Base-by-base conservation (phyloP, 2,888 invertebrate genomes). In the Pseudanteris insignis region DNA sequence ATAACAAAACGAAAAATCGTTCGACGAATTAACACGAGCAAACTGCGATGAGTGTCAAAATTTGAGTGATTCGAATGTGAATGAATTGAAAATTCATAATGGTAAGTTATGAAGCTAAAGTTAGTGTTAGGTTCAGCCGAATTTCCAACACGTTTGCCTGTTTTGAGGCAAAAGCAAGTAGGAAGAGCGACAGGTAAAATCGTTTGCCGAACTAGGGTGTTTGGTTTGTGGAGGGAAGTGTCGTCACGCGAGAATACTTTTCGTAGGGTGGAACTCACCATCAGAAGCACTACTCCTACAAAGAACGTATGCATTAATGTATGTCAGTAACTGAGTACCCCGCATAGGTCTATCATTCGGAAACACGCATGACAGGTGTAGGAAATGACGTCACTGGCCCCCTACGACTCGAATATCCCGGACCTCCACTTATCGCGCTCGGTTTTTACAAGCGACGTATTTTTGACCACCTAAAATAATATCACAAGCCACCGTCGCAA, bases 311-410 rank as follows among this genome's bases (percentile, higher is more conserved):
- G 53, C 44, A 63, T 59, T 63, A 44, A 69, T 65, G 67, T 67
- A 66, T 70, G 68, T 68, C 67, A 64, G 67, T 68, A 67, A 58
- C 50, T 63, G 63, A 57, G 70, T 64, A 54, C 63, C 67, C 69
- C 67, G 70, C 65, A 66, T 68, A 64, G 68, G 48, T 64, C 70
- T 75, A 74, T 77, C 75, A 71, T 74, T 77, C 74, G 77, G 78
- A 78, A 75, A 74, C 74, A 77, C 74, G 78, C 75, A 76, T 76
- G 77, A 70, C 79, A 79, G 78, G 78, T 79, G 79, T 74, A 70
- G 79, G 78, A 79, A 77, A 66, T 76, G 76, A 77, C 77, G 76
- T 76, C 74, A 74, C 64, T 57, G 47, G 66, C 66, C 68, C 68
- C 64, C 58, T 65, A 57, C 58, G 63, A 62, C 64, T 58, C n/a